Evolutionary conservation across 1,140 invertebrate genomes (phyloP), one percentile per base, ranked within the genome.

Genomic region (Magallana gigas): DNA sequence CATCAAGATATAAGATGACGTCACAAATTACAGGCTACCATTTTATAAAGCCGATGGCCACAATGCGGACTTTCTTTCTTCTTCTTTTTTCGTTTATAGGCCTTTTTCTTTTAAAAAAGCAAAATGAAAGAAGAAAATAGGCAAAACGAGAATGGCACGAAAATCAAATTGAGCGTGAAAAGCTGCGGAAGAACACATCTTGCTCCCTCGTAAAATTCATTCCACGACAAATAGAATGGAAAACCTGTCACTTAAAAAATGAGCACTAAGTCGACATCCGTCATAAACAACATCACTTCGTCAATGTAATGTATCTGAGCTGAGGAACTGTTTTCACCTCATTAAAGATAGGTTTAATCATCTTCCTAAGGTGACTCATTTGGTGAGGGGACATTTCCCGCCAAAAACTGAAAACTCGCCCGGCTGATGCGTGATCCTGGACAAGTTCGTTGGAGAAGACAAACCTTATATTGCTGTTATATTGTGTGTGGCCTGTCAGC

Each of bases 381-480:
- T 92, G 91, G 82, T 92, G 89, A 6, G 91, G 89, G 6, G 91
- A 89, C 83, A 92, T 84, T 81, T 92, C 91, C 87, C 85, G 76
- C 90, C 90, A 91, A 16, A 91, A 86, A 85, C 87, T 90, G 84
- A 92, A 90, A 4, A 92, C 88, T 29, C 88, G 56, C 18, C 91
- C 91, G 60, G 82, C 89, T 57, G 91, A 89, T n/a, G 91, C 89
- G 9, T 91, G 88, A 68, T 92, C 91, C 84, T 91, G 91, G 48
- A 92, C 86, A 5, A 90, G 83, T 57, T 92, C 91, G 64, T 91
- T 86, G 57, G 89, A 90, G 60, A 91, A 91, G 8, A 92, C 86
- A 60, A 90, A 86, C 29, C 89, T 80, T n/a, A 92, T 83, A 76
- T 88, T 88, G 29, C 87, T 85, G 76, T 92, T 92, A 82, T 92